phyloP scores from a whole-genome alignment of 1,140 invertebrate genomes.

The Pararge aegeria region DNA sequence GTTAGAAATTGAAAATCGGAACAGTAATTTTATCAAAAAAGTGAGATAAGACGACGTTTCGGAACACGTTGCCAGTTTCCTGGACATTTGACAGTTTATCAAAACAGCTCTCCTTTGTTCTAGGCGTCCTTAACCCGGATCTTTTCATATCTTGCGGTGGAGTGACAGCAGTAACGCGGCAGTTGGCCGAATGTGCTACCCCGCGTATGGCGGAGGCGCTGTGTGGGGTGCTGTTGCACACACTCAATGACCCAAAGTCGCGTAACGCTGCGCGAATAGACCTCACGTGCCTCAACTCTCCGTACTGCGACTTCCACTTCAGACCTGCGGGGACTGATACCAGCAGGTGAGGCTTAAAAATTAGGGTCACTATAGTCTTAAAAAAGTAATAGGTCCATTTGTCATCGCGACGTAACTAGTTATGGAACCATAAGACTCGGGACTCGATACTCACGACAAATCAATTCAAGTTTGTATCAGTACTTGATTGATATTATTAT shows the following conservation, averaged over 20 bases:
- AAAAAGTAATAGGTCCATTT: too few relatives aligned
- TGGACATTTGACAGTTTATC: too few relatives aligned
- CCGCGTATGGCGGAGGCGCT: constrained; percentile 91
- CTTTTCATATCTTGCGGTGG: constrained; percentile 91
- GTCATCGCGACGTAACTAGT: too few relatives aligned
- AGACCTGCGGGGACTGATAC: constrained; percentile 81
- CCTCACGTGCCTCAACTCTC: constrained; percentile 91
- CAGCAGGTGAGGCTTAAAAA: constrained; percentile 75
- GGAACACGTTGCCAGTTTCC: too few relatives aligned
- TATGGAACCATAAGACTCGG: too few relatives aligned
- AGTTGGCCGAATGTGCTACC: constrained; percentile 89
- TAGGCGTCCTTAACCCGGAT: constrained; percentile 90
- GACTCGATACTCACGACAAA: too few relatives aligned
- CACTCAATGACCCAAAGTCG: constrained; percentile 93
- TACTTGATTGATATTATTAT: too few relatives aligned
- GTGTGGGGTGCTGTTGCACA: constrained; percentile 90
- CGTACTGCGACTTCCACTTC: constrained; percentile 95
- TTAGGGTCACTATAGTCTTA: too few relatives aligned
- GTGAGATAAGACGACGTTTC: too few relatives aligned
- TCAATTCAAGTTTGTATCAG: too few relatives aligned
- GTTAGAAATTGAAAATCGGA: too few relatives aligned
- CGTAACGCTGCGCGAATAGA: constrained; percentile 87
- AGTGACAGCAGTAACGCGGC: constrained; percentile 89
- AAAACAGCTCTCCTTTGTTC: constrained; percentile 9
- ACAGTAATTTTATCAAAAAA: too few relatives aligned